Conservation (phyloP, 2,888 invertebrate species). For the Ormyrus pomaceus region DNA sequence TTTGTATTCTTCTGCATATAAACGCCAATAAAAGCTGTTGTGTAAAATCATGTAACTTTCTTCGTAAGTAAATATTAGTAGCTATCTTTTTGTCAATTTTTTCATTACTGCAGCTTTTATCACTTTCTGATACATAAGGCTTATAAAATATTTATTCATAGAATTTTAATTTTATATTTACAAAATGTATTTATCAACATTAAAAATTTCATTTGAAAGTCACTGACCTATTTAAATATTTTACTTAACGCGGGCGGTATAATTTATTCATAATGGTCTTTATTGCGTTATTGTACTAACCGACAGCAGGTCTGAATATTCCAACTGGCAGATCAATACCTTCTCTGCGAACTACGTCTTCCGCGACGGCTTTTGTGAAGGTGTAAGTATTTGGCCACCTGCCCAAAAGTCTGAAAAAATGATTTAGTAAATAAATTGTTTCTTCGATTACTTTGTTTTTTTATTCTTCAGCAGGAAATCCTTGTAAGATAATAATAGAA, state of each 20-base stretch:
- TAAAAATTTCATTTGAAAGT: neutral
- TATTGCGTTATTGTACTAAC: conserved; percentile 74
- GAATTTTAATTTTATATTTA: too few relatives aligned
- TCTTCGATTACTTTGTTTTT: neutral
- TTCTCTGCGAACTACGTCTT: conserved; percentile 83
- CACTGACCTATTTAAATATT: neutral
- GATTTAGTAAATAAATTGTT: neutral
- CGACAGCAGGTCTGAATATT: conserved; percentile 90
- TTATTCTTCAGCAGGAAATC: too few relatives aligned
- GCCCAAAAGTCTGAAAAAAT: conserved; percentile 79
- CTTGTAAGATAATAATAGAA: too few relatives aligned
- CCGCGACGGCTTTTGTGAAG: conserved; percentile 93
- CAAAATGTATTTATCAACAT: too few relatives aligned
- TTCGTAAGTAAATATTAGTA: too few relatives aligned
- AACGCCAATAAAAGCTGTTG: too few relatives aligned
- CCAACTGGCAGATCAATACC: conserved; percentile 86
- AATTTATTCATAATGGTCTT: neutral
- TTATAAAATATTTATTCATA: too few relatives aligned
- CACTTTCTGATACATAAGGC: too few relatives aligned
- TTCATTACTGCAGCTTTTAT: too few relatives aligned
- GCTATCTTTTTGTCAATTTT: too few relatives aligned
- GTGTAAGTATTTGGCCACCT: conserved; percentile 93
- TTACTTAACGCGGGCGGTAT: neutral
- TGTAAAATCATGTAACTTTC: too few relatives aligned
- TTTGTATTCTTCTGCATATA: too few relatives aligned